phyloP scores from a whole-genome alignment of 2,797 vertebrate genomes.

The Pipistrellus kuhlii region DNA sequence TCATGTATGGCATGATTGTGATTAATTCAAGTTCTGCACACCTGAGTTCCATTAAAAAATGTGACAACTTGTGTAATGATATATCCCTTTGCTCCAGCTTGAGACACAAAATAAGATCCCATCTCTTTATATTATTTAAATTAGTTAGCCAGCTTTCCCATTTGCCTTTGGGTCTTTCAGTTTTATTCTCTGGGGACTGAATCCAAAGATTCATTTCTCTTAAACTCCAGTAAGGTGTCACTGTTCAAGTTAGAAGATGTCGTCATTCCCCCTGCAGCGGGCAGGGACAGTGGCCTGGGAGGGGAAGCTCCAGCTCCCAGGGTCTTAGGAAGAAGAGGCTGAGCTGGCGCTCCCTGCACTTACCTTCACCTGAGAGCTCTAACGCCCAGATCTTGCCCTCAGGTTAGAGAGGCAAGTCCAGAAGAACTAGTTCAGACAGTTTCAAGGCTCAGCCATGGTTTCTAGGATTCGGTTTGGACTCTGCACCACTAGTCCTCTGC shows the following conservation, averaged over 20 bases:
- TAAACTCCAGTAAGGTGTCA: not conserved
- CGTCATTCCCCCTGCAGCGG: rapidly evolving
- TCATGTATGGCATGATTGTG: not conserved
- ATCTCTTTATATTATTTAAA: not conserved
- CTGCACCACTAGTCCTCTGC: not conserved
- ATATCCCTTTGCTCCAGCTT: not conserved
- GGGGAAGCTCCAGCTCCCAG: too few species aligned
- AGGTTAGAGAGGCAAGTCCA: not conserved
- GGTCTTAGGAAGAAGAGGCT: not conserved
- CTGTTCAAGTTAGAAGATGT: not conserved
- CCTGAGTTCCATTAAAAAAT: not conserved
- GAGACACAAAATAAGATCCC: not conserved
- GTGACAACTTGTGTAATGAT: not conserved
- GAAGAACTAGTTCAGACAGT: not conserved
- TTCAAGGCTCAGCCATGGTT: not conserved
- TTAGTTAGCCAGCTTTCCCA: not conserved
- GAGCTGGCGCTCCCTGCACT: not conserved
- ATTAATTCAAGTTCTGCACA: not conserved
- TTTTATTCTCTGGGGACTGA: not conserved
- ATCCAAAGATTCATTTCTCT: not conserved
- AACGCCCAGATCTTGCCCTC: not conserved
- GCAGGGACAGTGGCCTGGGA: rapidly evolving
- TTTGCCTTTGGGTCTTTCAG: not conserved
- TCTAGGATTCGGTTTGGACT: not conserved
- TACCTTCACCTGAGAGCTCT: not conserved